Conservation (phyloP, 2,888 invertebrate genomes). For the Trissolcus japonicus region DNA sequence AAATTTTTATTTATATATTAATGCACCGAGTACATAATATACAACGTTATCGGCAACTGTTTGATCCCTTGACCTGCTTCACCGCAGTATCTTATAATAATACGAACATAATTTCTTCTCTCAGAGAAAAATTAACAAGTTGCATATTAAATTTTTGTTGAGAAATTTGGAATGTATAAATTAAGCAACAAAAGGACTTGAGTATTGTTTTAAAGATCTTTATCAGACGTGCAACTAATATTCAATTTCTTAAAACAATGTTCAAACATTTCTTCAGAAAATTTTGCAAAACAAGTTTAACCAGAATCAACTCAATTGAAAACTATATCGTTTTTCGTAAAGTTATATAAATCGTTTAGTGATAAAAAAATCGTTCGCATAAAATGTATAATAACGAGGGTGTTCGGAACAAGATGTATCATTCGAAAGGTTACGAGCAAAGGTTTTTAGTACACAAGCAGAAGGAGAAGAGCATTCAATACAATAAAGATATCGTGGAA, state of each 20-base stretch:
- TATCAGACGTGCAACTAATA: too few species aligned
- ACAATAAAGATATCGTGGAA: slow-evolving; percentile 3
- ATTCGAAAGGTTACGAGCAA: neutral
- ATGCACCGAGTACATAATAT: neutral
- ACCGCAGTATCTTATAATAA: slow-evolving; percentile 14
- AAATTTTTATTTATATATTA: slow-evolving; percentile 6
- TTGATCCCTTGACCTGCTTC: slow-evolving; percentile 31
- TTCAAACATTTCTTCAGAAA: too few species aligned
- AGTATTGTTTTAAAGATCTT: too few species aligned
- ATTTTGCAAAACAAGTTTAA: too few species aligned
- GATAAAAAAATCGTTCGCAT: too few species aligned
- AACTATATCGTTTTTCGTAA: neutral
- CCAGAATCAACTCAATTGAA: neutral
- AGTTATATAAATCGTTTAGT: neutral
- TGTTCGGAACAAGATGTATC: neutral
- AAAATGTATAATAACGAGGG: neutral
- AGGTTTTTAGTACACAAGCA: neutral
- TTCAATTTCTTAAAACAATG: too few species aligned
- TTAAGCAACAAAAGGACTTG: too few species aligned
- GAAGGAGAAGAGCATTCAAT: slow-evolving; percentile 2
- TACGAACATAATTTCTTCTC: neutral
- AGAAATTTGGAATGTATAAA: too few species aligned
- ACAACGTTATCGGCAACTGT: slow-evolving; percentile 15
- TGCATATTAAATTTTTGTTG: too few species aligned
- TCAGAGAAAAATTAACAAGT: neutral